Conservation (phyloP, 2,797 vertebrate genomes). For the Pseudomugil gertrudae region DNA sequence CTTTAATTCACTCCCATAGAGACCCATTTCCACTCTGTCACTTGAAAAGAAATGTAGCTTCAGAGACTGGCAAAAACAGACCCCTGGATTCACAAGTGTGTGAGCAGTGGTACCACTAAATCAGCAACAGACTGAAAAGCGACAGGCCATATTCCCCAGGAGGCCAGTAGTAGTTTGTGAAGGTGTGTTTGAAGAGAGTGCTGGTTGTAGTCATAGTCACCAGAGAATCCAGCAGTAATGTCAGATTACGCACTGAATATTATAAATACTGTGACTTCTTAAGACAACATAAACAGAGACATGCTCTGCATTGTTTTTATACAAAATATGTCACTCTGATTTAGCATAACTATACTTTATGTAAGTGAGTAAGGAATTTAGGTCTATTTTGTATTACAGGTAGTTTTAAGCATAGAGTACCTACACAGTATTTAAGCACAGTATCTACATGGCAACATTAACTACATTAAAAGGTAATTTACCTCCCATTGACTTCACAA, state of each 20-base stretch:
- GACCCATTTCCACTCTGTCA: constrained; percentile 59
- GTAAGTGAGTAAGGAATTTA: background rate
- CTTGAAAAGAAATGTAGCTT: constrained; percentile 36
- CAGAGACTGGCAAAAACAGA: constrained; percentile 28
- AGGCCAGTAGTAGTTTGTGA: constrained; percentile 3
- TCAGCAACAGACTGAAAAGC: constrained; percentile 31
- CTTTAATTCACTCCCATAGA: constrained; percentile 40
- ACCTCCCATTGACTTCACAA: too few species aligned
- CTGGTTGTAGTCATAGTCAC: constrained; percentile 14
- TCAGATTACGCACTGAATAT: constrained; percentile 25
- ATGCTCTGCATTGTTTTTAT: background rate
- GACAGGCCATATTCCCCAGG: background rate
- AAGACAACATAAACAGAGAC: constrained; percentile 7
- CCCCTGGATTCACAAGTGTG: constrained; percentile 19
- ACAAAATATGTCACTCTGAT: constrained; percentile 17
- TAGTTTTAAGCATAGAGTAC: too few species aligned
- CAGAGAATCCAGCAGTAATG: constrained; percentile 18
- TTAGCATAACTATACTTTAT: background rate
- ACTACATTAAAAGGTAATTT: too few species aligned
- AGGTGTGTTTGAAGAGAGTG: constrained; percentile 6
- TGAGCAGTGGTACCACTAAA: constrained; percentile 17
- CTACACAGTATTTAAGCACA: too few species aligned
- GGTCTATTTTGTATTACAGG: too few species aligned
- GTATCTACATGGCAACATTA: too few species aligned
- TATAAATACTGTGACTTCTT: constrained; percentile 6